Percentiles rank a stretch among this genome's conserved stretches.
These are phyloP conservation scores for Labeo calbasu DNA, from an alignment of 2,797 vertebrate genomes.

Conservation along the genomic window DNA sequence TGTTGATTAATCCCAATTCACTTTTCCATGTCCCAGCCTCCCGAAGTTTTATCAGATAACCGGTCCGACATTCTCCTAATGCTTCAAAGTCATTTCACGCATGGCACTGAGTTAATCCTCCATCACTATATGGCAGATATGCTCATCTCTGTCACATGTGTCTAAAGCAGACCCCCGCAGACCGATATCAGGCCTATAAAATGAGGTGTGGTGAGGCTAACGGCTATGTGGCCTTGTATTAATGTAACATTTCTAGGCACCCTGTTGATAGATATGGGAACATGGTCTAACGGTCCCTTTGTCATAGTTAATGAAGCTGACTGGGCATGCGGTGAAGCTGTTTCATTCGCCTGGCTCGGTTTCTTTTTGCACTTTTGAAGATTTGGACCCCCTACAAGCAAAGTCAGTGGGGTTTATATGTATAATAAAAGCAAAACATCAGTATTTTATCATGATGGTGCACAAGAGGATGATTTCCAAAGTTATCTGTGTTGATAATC, in stretches of 20 bases:
- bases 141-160: slow-evolving; percentile 24
- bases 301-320: slow-evolving; percentile 46
- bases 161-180: slow-evolving; percentile 44
- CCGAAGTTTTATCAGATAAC: slow-evolving; percentile 35
- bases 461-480: background rate
- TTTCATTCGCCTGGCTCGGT: slow-evolving; percentile 30
- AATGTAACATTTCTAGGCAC: slow-evolving; percentile 18
- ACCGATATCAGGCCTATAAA: slow-evolving; percentile 28
- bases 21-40: slow-evolving; percentile 23
- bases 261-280: slow-evolving; percentile 46
- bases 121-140: slow-evolving; percentile 34
- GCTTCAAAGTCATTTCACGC: slow-evolving; percentile 49
- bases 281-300: slow-evolving; percentile 37
- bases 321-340: slow-evolving; percentile 17
- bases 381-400: slow-evolving; percentile 38
- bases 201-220: slow-evolving; percentile 11
- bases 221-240: slow-evolving; percentile 10
- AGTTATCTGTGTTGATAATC: slow-evolving; percentile 16
- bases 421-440: slow-evolving; percentile 32
- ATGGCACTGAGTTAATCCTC: slow-evolving; percentile 26
- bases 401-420: slow-evolving; percentile 37
- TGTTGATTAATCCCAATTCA: slow-evolving; percentile 42
- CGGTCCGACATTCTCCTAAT: slow-evolving; percentile 20
- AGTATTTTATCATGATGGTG: slow-evolving; percentile 25
- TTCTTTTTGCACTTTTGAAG: slow-evolving; percentile 15